Conservation (phyloP, 2,113 vertebrate genomes). For the Thamnophis sirtalis region DNA sequence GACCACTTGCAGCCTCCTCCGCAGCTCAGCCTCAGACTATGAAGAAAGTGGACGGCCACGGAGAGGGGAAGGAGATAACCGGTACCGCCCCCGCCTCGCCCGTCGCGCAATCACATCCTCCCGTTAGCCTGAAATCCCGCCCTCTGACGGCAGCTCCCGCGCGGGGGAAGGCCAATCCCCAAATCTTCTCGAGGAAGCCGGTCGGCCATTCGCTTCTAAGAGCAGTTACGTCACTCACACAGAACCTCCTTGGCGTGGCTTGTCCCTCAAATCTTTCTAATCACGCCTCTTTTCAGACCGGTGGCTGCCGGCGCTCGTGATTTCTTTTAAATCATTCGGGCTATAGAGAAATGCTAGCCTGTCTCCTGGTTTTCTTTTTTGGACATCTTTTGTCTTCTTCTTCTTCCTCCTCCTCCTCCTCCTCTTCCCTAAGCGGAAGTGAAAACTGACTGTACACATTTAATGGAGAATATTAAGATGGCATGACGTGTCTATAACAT, state of each 20-base stretch:
- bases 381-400: background rate
- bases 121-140: background rate
- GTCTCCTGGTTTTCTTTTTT: background rate
- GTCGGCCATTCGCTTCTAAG: background rate
- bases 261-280: too few relatives aligned
- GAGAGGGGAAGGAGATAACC: rapidly evolving
- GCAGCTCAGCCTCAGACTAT: slow-evolving; percentile 26
- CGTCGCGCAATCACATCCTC: background rate
- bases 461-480: background rate
- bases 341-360: background rate
- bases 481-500: background rate
- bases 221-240: background rate
- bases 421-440: background rate
- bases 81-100: background rate
- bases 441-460: background rate
- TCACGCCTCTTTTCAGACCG: background rate
- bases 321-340: slow-evolving; percentile 46
- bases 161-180: background rate
- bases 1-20: slow-evolving; percentile 1
- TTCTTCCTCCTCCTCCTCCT: too few relatives aligned
- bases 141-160: background rate
- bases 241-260: too few relatives aligned
- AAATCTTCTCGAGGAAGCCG: background rate
- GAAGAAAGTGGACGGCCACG: too few relatives aligned
- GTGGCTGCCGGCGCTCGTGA: rapidly evolving